A percentile compares a stretch with the other conserved stretches of the same genome.
Evolutionary conservation across 2,797 vertebrate species (phyloP).

Genomic region (Anabacerthia variegaticeps): DNA sequence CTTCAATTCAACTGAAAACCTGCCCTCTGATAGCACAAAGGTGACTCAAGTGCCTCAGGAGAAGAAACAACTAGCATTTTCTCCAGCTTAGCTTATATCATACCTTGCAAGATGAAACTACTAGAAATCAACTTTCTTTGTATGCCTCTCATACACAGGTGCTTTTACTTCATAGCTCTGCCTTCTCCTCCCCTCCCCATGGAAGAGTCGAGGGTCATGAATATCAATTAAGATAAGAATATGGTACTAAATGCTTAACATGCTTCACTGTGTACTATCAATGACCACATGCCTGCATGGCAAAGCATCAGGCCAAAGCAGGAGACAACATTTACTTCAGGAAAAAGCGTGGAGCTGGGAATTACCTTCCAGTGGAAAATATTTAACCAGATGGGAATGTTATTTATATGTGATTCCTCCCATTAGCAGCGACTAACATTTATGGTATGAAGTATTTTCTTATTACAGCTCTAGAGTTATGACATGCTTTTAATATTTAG

Average conservation of each 20-base stretch:
- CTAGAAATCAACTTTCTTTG: slow-evolving; percentile 43
- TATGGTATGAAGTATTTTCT: background rate
- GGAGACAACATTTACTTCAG: background rate
- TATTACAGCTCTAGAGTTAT: background rate
- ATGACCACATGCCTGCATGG: background rate
- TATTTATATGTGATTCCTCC: background rate
- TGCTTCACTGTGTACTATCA: slow-evolving; percentile 24
- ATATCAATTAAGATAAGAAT: slow-evolving; percentile 55
- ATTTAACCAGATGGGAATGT: background rate
- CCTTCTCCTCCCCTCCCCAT: background rate
- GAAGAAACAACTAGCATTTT: slow-evolving; percentile 14
- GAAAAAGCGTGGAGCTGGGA: background rate
- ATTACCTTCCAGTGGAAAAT: slow-evolving; percentile 16
- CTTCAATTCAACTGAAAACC: slow-evolving; percentile 23
- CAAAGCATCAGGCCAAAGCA: background rate
- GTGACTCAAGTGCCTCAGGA: slow-evolving; percentile 36
- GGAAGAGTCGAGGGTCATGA: slow-evolving; percentile 31
- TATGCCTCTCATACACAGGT: slow-evolving; percentile 11
- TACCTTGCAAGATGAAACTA: background rate
- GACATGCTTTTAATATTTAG: background rate
- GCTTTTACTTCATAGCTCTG: slow-evolving; percentile 61
- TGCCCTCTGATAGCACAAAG: slow-evolving; percentile 23
- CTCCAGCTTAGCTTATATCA: slow-evolving; percentile 25
- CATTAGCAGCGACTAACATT: background rate
- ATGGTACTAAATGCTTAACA: slow-evolving; percentile 27